phyloP scores from a whole-genome alignment of 1,140 invertebrate species.

The Goniozus legneri region DNA sequence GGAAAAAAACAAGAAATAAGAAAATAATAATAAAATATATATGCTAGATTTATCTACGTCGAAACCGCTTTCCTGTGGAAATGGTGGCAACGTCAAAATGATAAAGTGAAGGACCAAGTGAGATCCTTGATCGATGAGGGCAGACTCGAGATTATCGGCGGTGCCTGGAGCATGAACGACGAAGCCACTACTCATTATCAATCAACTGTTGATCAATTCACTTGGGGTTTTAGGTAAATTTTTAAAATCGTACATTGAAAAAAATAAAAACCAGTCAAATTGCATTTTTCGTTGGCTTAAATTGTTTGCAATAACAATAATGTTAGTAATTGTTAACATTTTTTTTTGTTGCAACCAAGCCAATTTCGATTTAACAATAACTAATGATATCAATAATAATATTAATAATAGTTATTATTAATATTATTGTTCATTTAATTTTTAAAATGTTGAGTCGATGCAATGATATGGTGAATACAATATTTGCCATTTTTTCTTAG shows the following conservation, averaged over 20 bases:
- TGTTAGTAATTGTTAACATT: background rate
- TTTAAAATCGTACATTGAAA: background rate
- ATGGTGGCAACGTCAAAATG: conserved; percentile 82
- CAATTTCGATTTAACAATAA: too few relatives aligned
- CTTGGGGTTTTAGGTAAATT: conserved; percentile 68
- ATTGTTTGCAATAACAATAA: background rate
- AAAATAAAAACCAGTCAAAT: too few relatives aligned
- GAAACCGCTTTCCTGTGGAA: conserved; percentile 88
- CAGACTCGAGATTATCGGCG: conserved; percentile 83
- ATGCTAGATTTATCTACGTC: conserved; percentile 74
- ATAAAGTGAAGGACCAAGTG: conserved; percentile 57
- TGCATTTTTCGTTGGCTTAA: too few relatives aligned
- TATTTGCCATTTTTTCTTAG: too few relatives aligned
- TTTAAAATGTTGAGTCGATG: too few relatives aligned
- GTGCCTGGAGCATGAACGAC: conserved; percentile 92
- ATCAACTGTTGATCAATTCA: conserved; percentile 90
- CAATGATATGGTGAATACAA: too few relatives aligned
- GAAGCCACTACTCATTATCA: conserved; percentile 91
- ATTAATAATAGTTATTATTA: too few relatives aligned
- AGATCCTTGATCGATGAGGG: conserved; percentile 67
- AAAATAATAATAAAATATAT: too few relatives aligned
- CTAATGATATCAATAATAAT: too few relatives aligned
- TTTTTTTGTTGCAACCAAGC: conserved; percentile 11
- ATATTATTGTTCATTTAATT: too few relatives aligned
- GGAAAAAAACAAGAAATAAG: too few relatives aligned